These are phyloP conservation scores for Campylorhamphus procurvoides DNA, from an alignment of 2,113 vertebrate genomes.

Conservation along the genomic window DNA sequence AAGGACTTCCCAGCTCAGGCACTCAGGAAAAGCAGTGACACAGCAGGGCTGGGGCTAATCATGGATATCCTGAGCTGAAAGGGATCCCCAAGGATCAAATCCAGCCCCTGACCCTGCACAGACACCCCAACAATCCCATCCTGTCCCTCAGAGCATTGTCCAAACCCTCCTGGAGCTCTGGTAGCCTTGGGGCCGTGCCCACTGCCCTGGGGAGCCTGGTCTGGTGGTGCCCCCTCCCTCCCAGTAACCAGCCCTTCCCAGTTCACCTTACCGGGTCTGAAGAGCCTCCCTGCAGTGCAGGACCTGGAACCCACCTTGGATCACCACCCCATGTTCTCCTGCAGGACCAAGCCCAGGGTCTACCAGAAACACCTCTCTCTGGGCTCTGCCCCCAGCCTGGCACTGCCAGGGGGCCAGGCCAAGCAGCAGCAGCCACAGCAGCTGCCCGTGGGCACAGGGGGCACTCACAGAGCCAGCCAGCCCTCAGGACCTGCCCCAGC, in stretches of 20 bases:
- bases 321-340: neutral
- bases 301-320: no score
- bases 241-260: neutral
- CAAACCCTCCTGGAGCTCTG: neutral
- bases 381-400: neutral
- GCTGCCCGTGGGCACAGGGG: neutral
- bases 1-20: neutral
- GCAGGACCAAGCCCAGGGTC: neutral
- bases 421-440: neutral
- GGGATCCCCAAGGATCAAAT: rapidly evolving
- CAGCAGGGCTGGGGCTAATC: neutral
- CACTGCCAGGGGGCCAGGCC: neutral
- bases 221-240: no score
- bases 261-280: rapidly evolving
- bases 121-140: neutral
- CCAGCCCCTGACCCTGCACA: neutral
- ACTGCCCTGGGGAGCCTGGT: neutral
- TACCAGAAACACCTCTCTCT: neutral
- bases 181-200: neutral
- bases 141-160: neutral
- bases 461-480: neutral
- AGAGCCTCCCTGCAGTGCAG: rapidly evolving
- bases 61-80: neutral
- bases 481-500: neutral
- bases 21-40: neutral